Conservation (phyloP, 2,113 vertebrate genomes). For the Trematocara variabile region DNA sequence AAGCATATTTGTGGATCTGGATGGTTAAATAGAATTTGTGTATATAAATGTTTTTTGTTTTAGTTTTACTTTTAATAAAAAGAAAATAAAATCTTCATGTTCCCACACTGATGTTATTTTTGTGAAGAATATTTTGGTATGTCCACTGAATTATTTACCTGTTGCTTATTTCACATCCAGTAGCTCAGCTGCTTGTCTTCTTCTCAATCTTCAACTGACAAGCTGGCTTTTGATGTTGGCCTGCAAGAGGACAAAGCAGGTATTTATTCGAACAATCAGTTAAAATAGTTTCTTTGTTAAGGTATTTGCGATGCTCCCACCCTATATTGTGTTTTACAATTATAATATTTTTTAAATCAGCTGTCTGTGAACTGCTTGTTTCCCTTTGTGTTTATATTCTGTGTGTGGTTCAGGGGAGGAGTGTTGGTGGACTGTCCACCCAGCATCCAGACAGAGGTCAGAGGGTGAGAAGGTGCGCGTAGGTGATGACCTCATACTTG, state of each 20-base stretch:
- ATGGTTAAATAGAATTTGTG: not conserved
- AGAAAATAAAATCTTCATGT: not conserved
- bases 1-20: not conserved
- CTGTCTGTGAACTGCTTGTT: not conserved
- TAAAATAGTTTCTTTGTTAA: not conserved
- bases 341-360: not conserved
- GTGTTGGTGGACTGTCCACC: constrained; percentile 81
- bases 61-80: not conserved
- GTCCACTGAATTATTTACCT: not conserved
- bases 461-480: constrained; percentile 95
- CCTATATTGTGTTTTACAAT: not conserved
- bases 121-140: not conserved
- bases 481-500: constrained; percentile 93
- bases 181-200: constrained; percentile 91
- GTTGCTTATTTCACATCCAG: constrained; percentile 49
- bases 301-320: not conserved
- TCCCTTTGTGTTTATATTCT: not conserved
- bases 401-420: constrained; percentile 65
- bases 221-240: constrained; percentile 93
- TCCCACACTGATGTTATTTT: not conserved
- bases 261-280: not conserved
- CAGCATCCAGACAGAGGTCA: constrained; percentile 80
- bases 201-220: constrained; percentile 86
- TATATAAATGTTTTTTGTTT: not conserved
- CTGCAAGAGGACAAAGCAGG: constrained; percentile 88